Evolutionary conservation across 1,140 invertebrate species (phyloP).

Genomic region (Ips typographus): DNA sequence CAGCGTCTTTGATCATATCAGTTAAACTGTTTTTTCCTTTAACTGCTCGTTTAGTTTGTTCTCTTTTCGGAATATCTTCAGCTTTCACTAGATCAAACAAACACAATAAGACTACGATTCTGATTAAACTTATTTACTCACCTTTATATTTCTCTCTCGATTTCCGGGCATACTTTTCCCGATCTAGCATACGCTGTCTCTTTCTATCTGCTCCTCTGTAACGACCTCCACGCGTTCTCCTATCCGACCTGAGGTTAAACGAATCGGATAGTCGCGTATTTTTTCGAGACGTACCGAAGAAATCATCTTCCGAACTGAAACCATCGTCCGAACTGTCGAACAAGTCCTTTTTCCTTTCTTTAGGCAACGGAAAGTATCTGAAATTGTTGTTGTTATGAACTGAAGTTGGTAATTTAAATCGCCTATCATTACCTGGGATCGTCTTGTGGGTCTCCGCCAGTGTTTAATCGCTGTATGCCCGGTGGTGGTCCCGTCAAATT

Average conservation of each 20-base stretch:
- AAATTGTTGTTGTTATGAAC: background rate
- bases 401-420: too few species aligned
- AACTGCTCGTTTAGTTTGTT: slow-evolving; percentile 65
- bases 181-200: slow-evolving; percentile 37
- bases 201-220: slow-evolving; percentile 53
- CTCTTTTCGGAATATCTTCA: slow-evolving; percentile 57
- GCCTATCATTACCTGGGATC: slow-evolving; percentile 55
- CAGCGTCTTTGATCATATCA: slow-evolving; percentile 54
- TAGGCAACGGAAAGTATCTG: slow-evolving; percentile 69
- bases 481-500: slow-evolving; percentile 28
- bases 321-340: slow-evolving; percentile 69
- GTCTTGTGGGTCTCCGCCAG: slow-evolving; percentile 57
- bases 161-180: background rate
- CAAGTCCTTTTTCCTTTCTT: slow-evolving; percentile 66
- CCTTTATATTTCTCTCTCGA: slow-evolving; percentile 28
- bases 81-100: slow-evolving; percentile 18
- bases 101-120: background rate
- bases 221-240: slow-evolving; percentile 51
- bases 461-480: slow-evolving; percentile 38
- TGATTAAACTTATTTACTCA: too few species aligned
- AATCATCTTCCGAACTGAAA: slow-evolving; percentile 65
- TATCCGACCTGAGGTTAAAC: slow-evolving; percentile 23
- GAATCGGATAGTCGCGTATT: background rate
- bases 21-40: slow-evolving; percentile 61
- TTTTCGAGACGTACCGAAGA: slow-evolving; percentile 48